Base-by-base conservation (phyloP, 2,113 vertebrate genomes). In the Trogon melanurus region DNA sequence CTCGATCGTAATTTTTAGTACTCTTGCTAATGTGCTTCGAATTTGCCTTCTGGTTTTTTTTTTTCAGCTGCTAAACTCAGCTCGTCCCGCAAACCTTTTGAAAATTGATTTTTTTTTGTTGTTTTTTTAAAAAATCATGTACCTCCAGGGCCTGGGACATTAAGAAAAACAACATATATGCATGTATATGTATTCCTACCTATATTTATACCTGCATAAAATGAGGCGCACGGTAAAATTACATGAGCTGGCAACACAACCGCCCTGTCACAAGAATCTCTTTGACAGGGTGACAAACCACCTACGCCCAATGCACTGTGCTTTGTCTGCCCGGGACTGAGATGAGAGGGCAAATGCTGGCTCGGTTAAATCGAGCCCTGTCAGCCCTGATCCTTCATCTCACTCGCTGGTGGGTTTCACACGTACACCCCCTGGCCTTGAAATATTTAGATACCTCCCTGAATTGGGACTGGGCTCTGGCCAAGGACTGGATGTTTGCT, bases 1-100 rank as follows among this genome's bases (percentile, higher is more conserved):
- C 61, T 74, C 2, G 18, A 25, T 8, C 4, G 2, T 89, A 89
- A 92, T 41, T 95, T 95, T 93, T 81, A 95, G 86, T 10, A 5
- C 61, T 78, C 47, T 78, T 85, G 56, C 79, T 96, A 73, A 92
- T 60, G 67, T 6, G 54, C 85, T 94, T 88, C 62, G 75, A 89
- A 61, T 93, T 70, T 89, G 64, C 69, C 56, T 84, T n/a, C 80
- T 82, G 65, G 0, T 10, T 64, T 91, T 32, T 66, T 62, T 66
- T 66, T 79, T 94, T 88, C 16, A 72, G 41, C 65, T 64, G 65
- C 76, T 64, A 91, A 92, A 86, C 61, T 64, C 69, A 19, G 53
- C 78, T 89, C 84, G 36, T 45, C 61, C 45, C 76, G 57, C 53
- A 61, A 92, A 91, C n/a, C 60, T 85, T 91, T 34, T 22, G 57